Evolutionary conservation across 92 coral and sea anemone genomes (phyloP).

Genomic region (Porites evermanni): DNA sequence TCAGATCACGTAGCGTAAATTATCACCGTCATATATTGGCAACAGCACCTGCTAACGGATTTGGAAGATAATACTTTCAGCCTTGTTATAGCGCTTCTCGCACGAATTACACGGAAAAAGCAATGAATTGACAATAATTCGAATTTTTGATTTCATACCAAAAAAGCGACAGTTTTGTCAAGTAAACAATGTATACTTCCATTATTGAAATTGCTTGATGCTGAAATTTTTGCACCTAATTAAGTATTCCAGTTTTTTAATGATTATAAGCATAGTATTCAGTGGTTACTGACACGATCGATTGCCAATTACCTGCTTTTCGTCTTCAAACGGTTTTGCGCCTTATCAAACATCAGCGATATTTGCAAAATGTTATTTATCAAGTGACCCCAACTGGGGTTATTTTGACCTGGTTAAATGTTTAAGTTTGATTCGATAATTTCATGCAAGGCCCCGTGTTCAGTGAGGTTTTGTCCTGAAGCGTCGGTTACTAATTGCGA

Average conservation of each 20-base stretch:
- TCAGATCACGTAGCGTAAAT: background rate
- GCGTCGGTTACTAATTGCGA: background rate
- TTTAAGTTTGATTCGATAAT: conserved; percentile 23
- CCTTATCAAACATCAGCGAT: background rate
- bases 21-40: background rate
- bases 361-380: background rate
- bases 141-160: background rate
- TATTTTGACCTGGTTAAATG: conserved; percentile 10
- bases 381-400: background rate
- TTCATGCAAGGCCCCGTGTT: conserved; percentile 13
- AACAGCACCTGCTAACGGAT: conserved; percentile 6
- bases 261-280: too few species aligned
- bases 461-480: background rate
- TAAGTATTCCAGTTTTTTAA: too few species aligned
- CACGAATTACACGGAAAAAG: background rate
- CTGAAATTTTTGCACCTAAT: background rate
- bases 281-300: background rate
- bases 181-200: background rate
- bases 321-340: background rate
- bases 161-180: background rate
- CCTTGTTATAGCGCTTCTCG: background rate
- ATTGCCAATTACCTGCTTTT: background rate
- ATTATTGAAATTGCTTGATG: background rate
- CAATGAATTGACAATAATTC: background rate
- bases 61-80: conserved; percentile 1